Evolutionary conservation across 2,797 vertebrate species (phyloP).

Genomic region (Tiaroga cobitis): DNA sequence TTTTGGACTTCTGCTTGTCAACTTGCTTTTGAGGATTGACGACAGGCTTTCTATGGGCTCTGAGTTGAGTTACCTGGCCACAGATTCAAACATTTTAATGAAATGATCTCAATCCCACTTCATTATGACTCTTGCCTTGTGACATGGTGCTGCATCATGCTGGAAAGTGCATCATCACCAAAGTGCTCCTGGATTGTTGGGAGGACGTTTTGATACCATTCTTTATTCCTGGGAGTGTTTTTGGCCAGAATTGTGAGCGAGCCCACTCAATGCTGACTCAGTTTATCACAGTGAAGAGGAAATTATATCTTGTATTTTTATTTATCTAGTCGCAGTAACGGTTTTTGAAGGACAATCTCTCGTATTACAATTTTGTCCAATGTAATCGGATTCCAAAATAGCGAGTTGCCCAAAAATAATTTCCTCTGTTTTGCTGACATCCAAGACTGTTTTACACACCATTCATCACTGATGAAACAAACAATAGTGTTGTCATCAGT

Average conservation of each 20-base stretch:
- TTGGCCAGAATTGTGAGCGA: too few relatives aligned
- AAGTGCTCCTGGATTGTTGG: not conserved
- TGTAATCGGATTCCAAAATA: not conserved
- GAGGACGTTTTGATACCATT: not conserved
- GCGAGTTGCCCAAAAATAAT: not conserved
- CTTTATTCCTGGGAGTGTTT: not conserved
- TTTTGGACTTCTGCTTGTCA: not conserved
- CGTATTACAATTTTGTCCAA: not conserved
- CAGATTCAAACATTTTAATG: not conserved
- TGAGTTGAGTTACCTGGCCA: not conserved
- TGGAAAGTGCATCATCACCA: not conserved
- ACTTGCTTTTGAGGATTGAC: not conserved
- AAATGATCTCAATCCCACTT: not conserved
- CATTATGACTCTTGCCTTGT: not conserved
- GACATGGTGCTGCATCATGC: not conserved
- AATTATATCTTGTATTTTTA: not conserved
- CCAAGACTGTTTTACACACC: not conserved
- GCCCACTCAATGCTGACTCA: too few relatives aligned
- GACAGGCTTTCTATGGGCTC: not conserved
- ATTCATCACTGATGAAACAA: conserved; percentile 17
- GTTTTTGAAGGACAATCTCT: not conserved
- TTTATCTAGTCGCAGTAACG: not conserved
- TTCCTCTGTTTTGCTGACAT: conserved; percentile 7
- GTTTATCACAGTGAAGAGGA: not conserved
- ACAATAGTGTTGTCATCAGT: conserved; percentile 21